Percentiles rank a stretch among this genome's conserved stretches.
Evolutionary conservation across 2,797 vertebrate genomes (phyloP).

Genomic region (Dermochelys coriacea): DNA sequence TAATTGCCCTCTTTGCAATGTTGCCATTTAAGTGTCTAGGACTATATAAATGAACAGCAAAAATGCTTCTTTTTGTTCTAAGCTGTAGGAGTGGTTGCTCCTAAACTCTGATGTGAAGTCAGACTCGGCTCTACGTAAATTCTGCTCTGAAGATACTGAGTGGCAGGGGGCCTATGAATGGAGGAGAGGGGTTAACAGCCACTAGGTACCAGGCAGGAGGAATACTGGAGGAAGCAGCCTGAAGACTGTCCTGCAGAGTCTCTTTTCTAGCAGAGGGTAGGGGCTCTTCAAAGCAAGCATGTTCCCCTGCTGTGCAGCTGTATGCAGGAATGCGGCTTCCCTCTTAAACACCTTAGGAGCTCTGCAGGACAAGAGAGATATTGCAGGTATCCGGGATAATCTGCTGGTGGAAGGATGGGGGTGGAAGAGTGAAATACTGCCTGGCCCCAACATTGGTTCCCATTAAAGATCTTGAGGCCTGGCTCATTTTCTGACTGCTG

Average conservation of each 20-base stretch:
- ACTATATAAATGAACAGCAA: background rate
- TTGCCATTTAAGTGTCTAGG: background rate
- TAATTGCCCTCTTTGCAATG: background rate
- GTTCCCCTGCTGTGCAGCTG: background rate
- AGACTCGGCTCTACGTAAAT: background rate
- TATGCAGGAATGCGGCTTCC: background rate
- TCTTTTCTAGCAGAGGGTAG: too few relatives aligned
- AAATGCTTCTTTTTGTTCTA: background rate
- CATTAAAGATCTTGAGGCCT: conserved; percentile 6
- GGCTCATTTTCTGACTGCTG: background rate
- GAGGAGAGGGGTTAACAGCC: background rate
- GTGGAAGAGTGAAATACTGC: rapidly evolving
- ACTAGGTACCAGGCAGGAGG: background rate
- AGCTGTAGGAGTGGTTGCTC: background rate
- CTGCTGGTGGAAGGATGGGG: background rate
- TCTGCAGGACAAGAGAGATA: background rate
- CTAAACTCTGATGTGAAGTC: background rate
- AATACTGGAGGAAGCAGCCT: background rate
- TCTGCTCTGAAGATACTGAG: background rate
- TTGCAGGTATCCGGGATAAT: background rate
- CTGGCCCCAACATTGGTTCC: background rate
- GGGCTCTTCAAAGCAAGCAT: background rate
- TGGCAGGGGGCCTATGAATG: background rate
- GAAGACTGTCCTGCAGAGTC: background rate
- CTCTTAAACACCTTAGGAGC: background rate